Conservation (phyloP, 2,888 invertebrate species). For the Mycalesis mineus region DNA sequence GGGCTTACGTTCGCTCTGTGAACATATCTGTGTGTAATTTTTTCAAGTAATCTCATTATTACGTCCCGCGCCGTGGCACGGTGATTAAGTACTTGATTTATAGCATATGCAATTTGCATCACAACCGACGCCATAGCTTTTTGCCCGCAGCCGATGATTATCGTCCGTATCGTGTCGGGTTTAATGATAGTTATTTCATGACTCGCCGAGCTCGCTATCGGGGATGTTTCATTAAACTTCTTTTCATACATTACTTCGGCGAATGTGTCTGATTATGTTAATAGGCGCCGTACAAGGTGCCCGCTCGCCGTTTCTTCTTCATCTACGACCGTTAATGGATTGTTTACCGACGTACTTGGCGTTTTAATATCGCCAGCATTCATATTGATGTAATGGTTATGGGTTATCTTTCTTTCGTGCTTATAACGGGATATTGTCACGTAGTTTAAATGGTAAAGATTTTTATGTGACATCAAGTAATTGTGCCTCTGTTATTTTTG, state of each 20-base stretch:
- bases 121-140: constrained; percentile 68
- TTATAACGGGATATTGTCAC: background rate
- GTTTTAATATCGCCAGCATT: constrained; percentile 39
- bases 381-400: constrained; percentile 42
- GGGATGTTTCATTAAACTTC: constrained; percentile 74
- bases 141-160: constrained; percentile 72
- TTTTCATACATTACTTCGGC: constrained; percentile 72
- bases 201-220: constrained; percentile 67
- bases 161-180: constrained; percentile 75
- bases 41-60: constrained; percentile 75
- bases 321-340: constrained; percentile 64
- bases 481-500: too few species aligned
- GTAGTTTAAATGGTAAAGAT: background rate
- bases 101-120: constrained; percentile 76
- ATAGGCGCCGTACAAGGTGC: constrained; percentile 54
- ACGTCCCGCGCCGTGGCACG: constrained; percentile 57
- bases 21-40: constrained; percentile 56
- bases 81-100: constrained; percentile 76
- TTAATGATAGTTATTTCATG: constrained; percentile 77
- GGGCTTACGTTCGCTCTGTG: constrained; percentile 35
- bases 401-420: constrained; percentile 19
- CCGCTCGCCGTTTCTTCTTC: constrained; percentile 54
- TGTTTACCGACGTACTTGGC: constrained; percentile 52
- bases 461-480: background rate
- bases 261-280: constrained; percentile 74